phyloP scores from a whole-genome alignment of 2,797 vertebrate genomes.

The Sebastes taczanowskii region DNA sequence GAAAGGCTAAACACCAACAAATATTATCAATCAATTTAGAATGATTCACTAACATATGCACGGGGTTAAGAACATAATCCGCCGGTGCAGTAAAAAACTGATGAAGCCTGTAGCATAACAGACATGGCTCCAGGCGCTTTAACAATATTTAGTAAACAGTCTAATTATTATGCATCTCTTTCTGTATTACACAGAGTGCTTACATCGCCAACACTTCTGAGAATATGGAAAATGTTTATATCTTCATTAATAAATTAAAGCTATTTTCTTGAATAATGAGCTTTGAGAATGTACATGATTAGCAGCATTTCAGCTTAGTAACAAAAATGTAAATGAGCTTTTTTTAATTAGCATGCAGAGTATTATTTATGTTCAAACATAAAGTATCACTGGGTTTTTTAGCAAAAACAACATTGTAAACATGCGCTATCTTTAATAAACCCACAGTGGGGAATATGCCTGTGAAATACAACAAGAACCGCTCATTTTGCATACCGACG shows the following conservation, averaged over 20 bases:
- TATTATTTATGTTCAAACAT: conserved; percentile 37
- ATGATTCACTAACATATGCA: too few relatives aligned
- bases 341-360: conserved; percentile 9
- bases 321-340: conserved; percentile 31
- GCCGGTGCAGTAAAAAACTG: too few relatives aligned
- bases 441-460: conserved; percentile 15
- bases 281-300: conserved; percentile 19
- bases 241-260: conserved; percentile 18
- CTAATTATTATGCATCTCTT: background rate
- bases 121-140: background rate
- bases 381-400: conserved; percentile 16
- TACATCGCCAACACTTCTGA: background rate
- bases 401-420: conserved; percentile 36
- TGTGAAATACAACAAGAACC: conserved; percentile 15
- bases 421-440: conserved; percentile 41
- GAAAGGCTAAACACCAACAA: too few relatives aligned
- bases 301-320: conserved; percentile 9
- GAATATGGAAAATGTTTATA: background rate
- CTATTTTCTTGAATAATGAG: background rate
- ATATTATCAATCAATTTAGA: too few relatives aligned
- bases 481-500: background rate
- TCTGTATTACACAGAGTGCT: background rate
- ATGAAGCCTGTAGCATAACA: too few relatives aligned
- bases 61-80: too few relatives aligned
- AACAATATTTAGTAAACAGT: conserved; percentile 14